Conservation (phyloP, 2,888 invertebrate genomes). For the Pemphredon lugubris region DNA sequence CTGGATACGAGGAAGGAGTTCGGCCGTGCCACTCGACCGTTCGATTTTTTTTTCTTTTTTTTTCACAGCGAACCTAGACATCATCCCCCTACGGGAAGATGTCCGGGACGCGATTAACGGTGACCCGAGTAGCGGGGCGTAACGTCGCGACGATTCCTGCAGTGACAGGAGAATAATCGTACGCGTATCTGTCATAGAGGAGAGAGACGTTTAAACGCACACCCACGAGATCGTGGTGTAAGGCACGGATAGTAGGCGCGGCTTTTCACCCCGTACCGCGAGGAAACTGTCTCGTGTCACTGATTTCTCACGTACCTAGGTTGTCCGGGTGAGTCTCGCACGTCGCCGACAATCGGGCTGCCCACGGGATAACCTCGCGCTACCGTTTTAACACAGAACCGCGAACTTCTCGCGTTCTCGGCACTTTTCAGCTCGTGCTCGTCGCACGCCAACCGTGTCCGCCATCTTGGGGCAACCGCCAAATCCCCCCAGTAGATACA, state of each 20-base stretch:
- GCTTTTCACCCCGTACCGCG: constrained; percentile 55
- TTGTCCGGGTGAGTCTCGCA: constrained; percentile 39
- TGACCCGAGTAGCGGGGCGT: too few species aligned
- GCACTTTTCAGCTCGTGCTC: constrained; percentile 76
- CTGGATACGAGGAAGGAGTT: constrained; percentile 16
- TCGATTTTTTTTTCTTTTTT: too few species aligned
- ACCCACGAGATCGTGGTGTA: constrained; percentile 37
- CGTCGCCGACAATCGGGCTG: constrained; percentile 52
- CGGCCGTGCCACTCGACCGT: constrained; percentile 46
- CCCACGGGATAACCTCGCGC: constrained; percentile 56
- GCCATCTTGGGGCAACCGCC: constrained; percentile 80
- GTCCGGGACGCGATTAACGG: too few species aligned
- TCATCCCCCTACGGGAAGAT: too few species aligned
- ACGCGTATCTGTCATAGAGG: not conserved
- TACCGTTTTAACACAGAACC: constrained; percentile 74
- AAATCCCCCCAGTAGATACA: constrained; percentile 71
- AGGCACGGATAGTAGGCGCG: constrained; percentile 64
- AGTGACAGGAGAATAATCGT: not conserved
- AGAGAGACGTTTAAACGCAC: constrained; percentile 14
- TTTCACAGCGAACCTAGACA: too few species aligned
- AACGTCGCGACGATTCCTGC: not conserved
- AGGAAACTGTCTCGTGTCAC: constrained; percentile 50
- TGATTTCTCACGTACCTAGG: constrained; percentile 58
- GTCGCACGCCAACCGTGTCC: constrained; percentile 79
- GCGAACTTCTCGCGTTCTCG: constrained; percentile 72